Evolutionary conservation across 2,888 invertebrate species (phyloP), one percentile per base, ranked within the genome.

Genomic region (Chrysolina oricalcia): DNA sequence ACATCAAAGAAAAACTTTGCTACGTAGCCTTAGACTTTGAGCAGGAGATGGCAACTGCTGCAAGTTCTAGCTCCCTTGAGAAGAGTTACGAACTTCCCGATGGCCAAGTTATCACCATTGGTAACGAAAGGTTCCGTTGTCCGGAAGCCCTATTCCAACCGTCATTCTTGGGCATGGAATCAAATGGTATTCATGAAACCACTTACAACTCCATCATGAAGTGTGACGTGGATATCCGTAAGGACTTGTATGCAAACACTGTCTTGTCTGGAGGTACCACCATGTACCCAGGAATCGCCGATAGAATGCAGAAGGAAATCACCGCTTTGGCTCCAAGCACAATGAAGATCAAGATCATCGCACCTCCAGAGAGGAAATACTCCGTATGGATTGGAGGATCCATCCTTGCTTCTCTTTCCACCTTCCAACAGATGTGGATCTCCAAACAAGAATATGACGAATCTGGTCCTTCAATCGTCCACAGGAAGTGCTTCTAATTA

Each of bases 191-290:
- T 89, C 96, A 96, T 88, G 96, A 96, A 89, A 96, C 96, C 84
- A 95, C 95, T 43, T 98, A 97, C 93, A 97, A 97, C 90, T 96
- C 96, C 74, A 97, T 97, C 93, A 97, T 97, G 97, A 97, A 97
- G 93, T 97, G 97, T 91, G 97, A 97, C 90, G 96, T 97, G 76
- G 97, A 97, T 89, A 97, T 97, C 93, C 94, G 97, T 93, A 96
- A 97, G 92, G 97, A 97, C 91, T 90, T 97, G 91, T 97, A 97
- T 91, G 97, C 97, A 92, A 97, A 97, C 92, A 96, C 96, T 84
- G 97, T 98, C 74, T 91, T 97, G 85, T 97, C 97, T 79, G 97
- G 97, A 79, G 97, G 97, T 89, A 96, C 96, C 91, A 97, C 97
- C 87, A 97, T 97, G 97, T 97, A 97, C 91, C 96, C 97, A 68